Evolutionary conservation across 2,797 vertebrate species (phyloP).

Genomic region (Anguilla pacifica): DNA sequence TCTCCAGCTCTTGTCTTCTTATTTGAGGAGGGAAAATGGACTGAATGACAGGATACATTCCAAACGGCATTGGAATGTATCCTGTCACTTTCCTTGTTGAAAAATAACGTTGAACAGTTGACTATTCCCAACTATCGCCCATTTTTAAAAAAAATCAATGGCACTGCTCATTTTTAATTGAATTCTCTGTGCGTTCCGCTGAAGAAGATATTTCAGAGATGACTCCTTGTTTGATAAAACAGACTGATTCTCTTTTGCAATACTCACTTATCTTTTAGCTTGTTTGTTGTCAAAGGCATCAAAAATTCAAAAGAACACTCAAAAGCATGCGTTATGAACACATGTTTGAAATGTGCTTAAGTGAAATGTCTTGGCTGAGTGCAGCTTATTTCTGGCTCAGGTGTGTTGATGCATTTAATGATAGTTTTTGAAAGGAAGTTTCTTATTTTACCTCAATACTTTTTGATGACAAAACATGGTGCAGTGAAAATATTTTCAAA

Average conservation of each 20-base stretch:
- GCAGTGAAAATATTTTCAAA: not conserved
- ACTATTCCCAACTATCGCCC: slow-evolving; percentile 19
- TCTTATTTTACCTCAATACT: not conserved
- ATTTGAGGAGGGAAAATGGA: not conserved
- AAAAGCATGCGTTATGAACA: not conserved
- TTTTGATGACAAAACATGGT: not conserved
- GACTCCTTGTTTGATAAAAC: slow-evolving; percentile 1
- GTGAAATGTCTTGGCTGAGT: not conserved
- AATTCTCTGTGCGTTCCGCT: not conserved
- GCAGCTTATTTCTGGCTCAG: not conserved
- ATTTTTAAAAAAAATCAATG: slow-evolving; percentile 14
- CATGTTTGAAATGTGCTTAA: not conserved
- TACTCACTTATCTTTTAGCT: not conserved
- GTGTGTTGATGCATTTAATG: not conserved
- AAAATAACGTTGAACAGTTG: slow-evolving; percentile 19
- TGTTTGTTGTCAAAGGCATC: slow-evolving; percentile 4
- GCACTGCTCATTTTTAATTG: slow-evolving; percentile 12
- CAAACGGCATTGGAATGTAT: not conserved
- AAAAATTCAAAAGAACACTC: not conserved
- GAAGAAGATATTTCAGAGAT: slow-evolving; percentile 11
- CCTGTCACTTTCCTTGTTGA: slow-evolving; percentile 8
- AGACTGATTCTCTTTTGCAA: not conserved
- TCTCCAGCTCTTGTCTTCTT: not conserved
- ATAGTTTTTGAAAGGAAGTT: not conserved
- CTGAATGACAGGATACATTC: not conserved